A percentile compares a stretch with the other conserved stretches of the same genome.
Conservation (phyloP, 2,113 vertebrate species). For the Benitochromis conjunctus region DNA sequence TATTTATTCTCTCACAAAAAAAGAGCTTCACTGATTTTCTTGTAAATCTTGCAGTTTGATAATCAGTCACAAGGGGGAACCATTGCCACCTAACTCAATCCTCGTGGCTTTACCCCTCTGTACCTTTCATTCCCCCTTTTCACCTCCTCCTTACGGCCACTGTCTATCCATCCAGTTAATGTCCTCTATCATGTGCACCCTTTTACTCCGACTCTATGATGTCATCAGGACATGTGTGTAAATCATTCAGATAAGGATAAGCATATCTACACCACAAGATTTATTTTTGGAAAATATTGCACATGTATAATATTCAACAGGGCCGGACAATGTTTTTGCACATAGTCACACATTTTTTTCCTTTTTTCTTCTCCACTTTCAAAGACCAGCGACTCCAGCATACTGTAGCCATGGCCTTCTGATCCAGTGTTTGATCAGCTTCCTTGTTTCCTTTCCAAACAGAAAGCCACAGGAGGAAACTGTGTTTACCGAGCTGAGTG, state of each 20-base stretch:
- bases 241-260: constrained; percentile 38
- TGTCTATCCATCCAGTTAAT: constrained; percentile 28
- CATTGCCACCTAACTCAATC: constrained; percentile 26
- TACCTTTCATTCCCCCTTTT: neutral
- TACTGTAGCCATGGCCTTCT: constrained; percentile 49
- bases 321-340: neutral
- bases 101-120: neutral
- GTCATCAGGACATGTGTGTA: constrained; percentile 18
- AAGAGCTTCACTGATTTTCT: neutral
- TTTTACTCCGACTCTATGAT: constrained; percentile 22
- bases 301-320: neutral
- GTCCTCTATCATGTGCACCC: constrained; percentile 1
- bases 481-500: constrained; percentile 56
- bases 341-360: neutral
- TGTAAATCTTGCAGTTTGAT: constrained; percentile 27
- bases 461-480: constrained; percentile 60
- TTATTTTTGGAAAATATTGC: neutral
- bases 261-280: neutral
- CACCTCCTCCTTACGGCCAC: neutral
- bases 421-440: constrained; percentile 62
- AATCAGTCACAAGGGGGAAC: constrained; percentile 54
- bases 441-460: constrained; percentile 69
- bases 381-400: constrained; percentile 23
- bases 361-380: neutral
- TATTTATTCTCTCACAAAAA: neutral